Base-by-base conservation (phyloP, 1,140 invertebrate species). In the Zaprionus nigranus region DNA sequence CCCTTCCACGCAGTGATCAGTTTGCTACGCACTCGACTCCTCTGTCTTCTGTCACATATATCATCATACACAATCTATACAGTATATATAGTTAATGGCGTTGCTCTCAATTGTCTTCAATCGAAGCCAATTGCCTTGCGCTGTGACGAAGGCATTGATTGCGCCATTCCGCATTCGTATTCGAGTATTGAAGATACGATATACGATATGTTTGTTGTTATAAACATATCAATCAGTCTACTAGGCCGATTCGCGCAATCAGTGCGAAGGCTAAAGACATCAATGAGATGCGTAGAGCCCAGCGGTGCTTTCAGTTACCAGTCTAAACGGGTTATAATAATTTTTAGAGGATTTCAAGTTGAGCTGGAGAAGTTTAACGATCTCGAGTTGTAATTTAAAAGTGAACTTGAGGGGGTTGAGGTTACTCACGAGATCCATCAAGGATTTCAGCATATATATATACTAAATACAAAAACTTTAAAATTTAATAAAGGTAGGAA, bases 91-190 rank as follows among this genome's bases (percentile, higher is more conserved):
- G 63, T 78, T 78, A 80, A 80, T 80, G 84, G 84, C 84, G 84
- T 84, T 81, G 69, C 68, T 88, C 63, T 71, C 73, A 81, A 87
- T 87, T 87, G 84, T 28, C 73, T 84, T 90, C 73, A 87, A 87
- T 87, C 71, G 68, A 87, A 84, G 51, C 78, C 84, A 87, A 87
- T 87, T 87, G 84, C 53, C 83, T 88, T 84, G 30, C 85, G 78
- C 71, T 88, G 84, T 87, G 84, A 87, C 84, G 84, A 87, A 84
- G 46, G 78, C 84, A 84, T 80, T 90, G 83, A 86, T 86, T 86
- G 83, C 60, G 57, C 49, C 53, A 62, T 70, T 38, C 43, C 57
- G 38, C 26, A 56, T 6, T 15, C 5, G 13, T 24, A 54, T n/a
- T 54, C 13, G 22, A 1, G 15, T 28, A 51, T 53, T 51, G 28